Percentiles rank a stretch among this genome's conserved stretches.
phyloP scores from a whole-genome alignment of 2,888 invertebrate genomes.

The Leptopilina drosophilae region DNA sequence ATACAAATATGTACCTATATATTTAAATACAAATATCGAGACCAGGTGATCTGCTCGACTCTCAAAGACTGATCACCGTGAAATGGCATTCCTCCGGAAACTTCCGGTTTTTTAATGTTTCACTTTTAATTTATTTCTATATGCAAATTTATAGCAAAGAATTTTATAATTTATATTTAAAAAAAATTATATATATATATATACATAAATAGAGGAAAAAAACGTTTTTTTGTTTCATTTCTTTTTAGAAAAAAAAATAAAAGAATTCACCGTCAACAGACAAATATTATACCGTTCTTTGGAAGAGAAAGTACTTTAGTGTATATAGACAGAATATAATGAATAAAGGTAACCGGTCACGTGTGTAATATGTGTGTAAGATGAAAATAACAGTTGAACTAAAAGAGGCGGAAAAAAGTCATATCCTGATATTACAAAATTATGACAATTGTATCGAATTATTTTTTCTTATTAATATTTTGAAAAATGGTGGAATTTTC shows the following conservation, averaged over 20 bases:
- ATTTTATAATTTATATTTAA: too few relatives aligned
- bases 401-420: constrained; percentile 45
- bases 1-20: too few relatives aligned
- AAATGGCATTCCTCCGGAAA: constrained; percentile 12
- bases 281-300: constrained; percentile 54
- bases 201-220: not conserved
- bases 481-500: not conserved
- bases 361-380: constrained; percentile 51
- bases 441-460: not conserved
- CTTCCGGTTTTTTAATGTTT: constrained; percentile 26
- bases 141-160: too few relatives aligned
- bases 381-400: constrained; percentile 48
- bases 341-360: constrained; percentile 52
- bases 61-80: constrained; percentile 11
- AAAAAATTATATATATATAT: too few relatives aligned
- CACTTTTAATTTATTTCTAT: constrained; percentile 21
- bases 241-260: constrained; percentile 46
- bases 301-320: constrained; percentile 61
- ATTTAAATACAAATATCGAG: not conserved
- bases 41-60: constrained; percentile 5
- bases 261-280: constrained; percentile 56
- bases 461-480: not conserved
- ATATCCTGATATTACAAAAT: constrained; percentile 13
- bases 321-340: constrained; percentile 43
- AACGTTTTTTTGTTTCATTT: constrained; percentile 44